Conservation (phyloP, 2,113 vertebrate genomes). For the Ascaphus truei region DNA sequence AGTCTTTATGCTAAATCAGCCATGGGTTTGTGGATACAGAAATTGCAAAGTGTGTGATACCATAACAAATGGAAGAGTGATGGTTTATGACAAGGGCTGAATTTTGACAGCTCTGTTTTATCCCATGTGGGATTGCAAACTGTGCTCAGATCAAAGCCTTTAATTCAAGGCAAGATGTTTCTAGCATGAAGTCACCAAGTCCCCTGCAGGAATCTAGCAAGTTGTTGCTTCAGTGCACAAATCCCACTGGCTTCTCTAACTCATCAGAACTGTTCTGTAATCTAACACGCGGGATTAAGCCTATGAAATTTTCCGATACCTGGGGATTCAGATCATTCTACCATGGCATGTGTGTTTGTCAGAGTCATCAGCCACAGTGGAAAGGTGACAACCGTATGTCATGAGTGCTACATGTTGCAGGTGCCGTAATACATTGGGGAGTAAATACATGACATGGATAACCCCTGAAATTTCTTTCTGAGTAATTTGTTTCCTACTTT, state of each 20-base stretch:
- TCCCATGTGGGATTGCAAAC: constrained; percentile 21
- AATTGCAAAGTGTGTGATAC: constrained; percentile 7
- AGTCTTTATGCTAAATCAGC: not conserved
- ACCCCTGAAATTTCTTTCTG: too few relatives aligned
- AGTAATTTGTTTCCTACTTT: too few relatives aligned
- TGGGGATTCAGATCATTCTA: constrained; percentile 40
- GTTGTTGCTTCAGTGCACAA: not conserved
- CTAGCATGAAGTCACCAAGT: not conserved
- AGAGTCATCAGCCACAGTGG: constrained; percentile 34
- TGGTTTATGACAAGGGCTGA: not conserved
- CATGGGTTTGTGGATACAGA: not conserved
- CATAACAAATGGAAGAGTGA: not conserved
- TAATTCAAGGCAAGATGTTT: constrained; percentile 25
- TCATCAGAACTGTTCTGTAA: constrained; percentile 39
- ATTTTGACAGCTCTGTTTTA: constrained; percentile 21
- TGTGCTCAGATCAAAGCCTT: constrained; percentile 19
- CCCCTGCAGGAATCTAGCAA: not conserved
- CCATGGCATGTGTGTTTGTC: constrained; percentile 40
- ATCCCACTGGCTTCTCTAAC: not conserved
- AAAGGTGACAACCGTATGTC: constrained; percentile 33
- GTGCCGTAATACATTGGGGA: constrained; percentile 34
- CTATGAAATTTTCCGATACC: constrained; percentile 17
- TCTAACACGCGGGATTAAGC: constrained; percentile 29
- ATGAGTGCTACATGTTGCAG: constrained; percentile 27
- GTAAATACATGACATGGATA: too few relatives aligned